A percentile compares a stretch with the other conserved stretches of the same genome.
These are phyloP conservation scores for Plagodis pulveraria DNA, from an alignment of 2,888 invertebrate species.

Conservation along the genomic window DNA sequence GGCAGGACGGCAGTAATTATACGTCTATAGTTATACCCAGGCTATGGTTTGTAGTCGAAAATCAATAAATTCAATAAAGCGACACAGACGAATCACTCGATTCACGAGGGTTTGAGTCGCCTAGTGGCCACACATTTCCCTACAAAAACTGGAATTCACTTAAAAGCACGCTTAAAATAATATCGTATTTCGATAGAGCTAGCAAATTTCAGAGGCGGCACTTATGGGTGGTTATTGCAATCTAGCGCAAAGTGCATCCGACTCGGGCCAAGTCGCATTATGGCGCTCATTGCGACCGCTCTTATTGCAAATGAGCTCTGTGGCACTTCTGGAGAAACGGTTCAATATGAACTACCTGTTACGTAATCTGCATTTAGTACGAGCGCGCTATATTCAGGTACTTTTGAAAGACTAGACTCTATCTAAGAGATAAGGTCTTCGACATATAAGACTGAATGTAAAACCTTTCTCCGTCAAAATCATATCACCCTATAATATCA, in stretches of 20 bases:
- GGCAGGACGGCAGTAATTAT: too few species aligned
- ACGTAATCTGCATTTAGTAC: conserved; percentile 39
- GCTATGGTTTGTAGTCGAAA: too few species aligned
- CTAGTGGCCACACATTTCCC: too few species aligned
- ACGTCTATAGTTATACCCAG: too few species aligned
- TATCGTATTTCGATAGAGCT: conserved; percentile 30
- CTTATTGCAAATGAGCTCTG: conserved; percentile 70
- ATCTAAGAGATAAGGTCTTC: too few species aligned
- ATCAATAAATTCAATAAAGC: too few species aligned
- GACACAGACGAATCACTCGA: too few species aligned
- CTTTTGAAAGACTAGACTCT: background rate
- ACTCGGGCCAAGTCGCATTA: conserved; percentile 62
- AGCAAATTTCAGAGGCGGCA: conserved; percentile 46
- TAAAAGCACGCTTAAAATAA: background rate
- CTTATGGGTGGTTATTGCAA: conserved; percentile 52
- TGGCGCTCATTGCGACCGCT: conserved; percentile 57
- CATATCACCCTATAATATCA: too few species aligned
- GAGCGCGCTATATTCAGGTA: conserved; percentile 4
- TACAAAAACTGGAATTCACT: too few species aligned
- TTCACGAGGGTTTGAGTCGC: too few species aligned
- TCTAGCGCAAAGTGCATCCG: conserved; percentile 49
- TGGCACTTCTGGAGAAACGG: conserved; percentile 43
- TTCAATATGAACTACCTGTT: conserved; percentile 32
- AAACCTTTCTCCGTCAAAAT: too few species aligned
- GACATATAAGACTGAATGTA: too few species aligned